A percentile compares a stretch with the other conserved stretches of the same genome.
Evolutionary conservation across 2,113 vertebrate species (phyloP).

Genomic region (Larimichthys polyactis): DNA sequence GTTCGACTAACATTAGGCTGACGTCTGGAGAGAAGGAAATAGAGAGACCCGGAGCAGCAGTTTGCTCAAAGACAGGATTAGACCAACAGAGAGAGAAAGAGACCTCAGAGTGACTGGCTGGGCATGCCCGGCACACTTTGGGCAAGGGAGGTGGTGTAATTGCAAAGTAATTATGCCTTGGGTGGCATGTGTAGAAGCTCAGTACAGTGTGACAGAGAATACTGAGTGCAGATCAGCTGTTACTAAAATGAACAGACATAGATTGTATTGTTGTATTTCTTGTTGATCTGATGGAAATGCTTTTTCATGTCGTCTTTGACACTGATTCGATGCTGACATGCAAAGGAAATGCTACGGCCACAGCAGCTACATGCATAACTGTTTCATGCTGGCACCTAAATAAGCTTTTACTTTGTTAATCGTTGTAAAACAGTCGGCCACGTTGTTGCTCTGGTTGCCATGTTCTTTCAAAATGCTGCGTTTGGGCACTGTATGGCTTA

Average conservation of each 20-base stretch:
- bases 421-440: not conserved
- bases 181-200: conserved; percentile 46
- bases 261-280: not conserved
- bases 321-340: not conserved
- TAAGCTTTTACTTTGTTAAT: not conserved
- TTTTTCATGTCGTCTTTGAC: not conserved
- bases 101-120: conserved; percentile 22
- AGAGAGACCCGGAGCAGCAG: conserved; percentile 9
- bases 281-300: not conserved
- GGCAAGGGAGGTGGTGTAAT: conserved; percentile 31
- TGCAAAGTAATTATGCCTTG: conserved; percentile 23
- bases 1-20: conserved; percentile 14
- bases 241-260: not conserved
- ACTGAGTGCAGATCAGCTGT: not conserved
- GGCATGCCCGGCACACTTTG: conserved; percentile 15
- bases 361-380: not conserved
- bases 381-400: not conserved
- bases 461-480: not conserved
- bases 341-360: not conserved
- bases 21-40: conserved; percentile 7
- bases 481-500: not conserved
- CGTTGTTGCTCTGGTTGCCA: not conserved
- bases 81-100: not conserved
- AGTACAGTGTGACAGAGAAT: conserved; percentile 47
- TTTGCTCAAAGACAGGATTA: conserved; percentile 40